A percentile compares a stretch with the other conserved stretches of the same genome.
Evolutionary conservation across 2,113 vertebrate genomes (phyloP).

Genomic region (Promerops cafer): DNA sequence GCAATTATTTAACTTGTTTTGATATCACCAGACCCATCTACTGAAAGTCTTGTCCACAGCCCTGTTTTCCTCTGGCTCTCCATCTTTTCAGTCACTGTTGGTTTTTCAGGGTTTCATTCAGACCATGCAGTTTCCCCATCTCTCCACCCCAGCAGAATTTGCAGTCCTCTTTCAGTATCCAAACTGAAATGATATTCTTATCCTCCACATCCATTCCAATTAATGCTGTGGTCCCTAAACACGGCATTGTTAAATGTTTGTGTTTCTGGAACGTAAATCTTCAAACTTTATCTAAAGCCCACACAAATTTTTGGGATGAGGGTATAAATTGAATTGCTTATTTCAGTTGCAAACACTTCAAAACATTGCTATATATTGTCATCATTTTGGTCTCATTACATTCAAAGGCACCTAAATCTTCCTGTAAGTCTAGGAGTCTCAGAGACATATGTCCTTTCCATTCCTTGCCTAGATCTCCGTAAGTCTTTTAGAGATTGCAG

Average conservation of each 20-base stretch:
- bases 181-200: background rate
- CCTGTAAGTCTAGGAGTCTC: background rate
- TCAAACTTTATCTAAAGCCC: background rate
- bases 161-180: background rate
- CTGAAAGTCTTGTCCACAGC: background rate
- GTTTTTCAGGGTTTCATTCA: background rate
- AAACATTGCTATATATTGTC: background rate
- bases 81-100: background rate
- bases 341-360: background rate
- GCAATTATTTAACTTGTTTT: background rate
- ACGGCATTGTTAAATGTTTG: background rate
- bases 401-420: background rate
- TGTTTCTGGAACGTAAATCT: background rate
- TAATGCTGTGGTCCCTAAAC: background rate
- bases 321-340: background rate
- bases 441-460: background rate
- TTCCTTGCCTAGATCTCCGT: background rate
- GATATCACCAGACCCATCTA: background rate
- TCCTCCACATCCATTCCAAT: background rate
- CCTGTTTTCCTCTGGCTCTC: background rate
- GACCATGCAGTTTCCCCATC: background rate
- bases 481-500: background rate
- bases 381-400: background rate
- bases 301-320: background rate
- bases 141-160: background rate